Evolutionary conservation across 2,888 invertebrate species (phyloP).

Genomic region (Nemoura dubitans): DNA sequence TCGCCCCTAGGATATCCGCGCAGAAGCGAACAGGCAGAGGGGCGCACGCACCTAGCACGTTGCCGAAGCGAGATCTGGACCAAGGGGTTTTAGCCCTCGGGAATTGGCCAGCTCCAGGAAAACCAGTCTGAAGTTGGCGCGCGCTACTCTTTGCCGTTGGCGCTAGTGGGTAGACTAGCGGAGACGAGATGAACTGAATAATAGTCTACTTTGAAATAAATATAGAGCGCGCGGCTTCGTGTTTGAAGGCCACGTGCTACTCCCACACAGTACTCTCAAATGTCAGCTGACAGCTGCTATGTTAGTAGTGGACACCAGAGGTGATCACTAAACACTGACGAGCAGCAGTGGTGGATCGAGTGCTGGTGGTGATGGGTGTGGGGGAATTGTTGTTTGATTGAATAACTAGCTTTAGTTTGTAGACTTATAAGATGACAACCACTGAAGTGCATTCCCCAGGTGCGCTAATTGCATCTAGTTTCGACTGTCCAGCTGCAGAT

Average conservation of each 20-base stretch:
- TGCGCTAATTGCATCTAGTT: neutral
- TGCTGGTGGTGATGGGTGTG: neutral
- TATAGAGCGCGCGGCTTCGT: neutral
- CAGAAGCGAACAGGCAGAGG: conserved; percentile 43
- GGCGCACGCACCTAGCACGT: conserved; percentile 46
- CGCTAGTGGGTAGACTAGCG: neutral
- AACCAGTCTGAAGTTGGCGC: neutral
- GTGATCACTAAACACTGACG: neutral
- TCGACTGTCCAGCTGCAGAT: neutral
- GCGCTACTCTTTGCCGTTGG: neutral
- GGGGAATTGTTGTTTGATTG: neutral
- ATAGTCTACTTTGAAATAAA: neutral
- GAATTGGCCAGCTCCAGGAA: neutral
- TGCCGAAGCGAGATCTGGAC: conserved; percentile 23
- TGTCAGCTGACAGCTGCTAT: conserved; percentile 30
- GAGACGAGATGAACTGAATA: neutral
- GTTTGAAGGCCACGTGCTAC: neutral
- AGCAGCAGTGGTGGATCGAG: neutral
- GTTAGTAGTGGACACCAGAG: no score
- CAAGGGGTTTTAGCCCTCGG: conserved; percentile 21
- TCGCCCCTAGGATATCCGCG: conserved; percentile 45
- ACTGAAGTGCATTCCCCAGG: neutral
- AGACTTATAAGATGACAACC: neutral
- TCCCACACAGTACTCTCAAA: neutral
- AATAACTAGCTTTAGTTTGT: neutral